phyloP scores from a whole-genome alignment of 2,113 vertebrate species.

The Sceloporus undulatus region DNA sequence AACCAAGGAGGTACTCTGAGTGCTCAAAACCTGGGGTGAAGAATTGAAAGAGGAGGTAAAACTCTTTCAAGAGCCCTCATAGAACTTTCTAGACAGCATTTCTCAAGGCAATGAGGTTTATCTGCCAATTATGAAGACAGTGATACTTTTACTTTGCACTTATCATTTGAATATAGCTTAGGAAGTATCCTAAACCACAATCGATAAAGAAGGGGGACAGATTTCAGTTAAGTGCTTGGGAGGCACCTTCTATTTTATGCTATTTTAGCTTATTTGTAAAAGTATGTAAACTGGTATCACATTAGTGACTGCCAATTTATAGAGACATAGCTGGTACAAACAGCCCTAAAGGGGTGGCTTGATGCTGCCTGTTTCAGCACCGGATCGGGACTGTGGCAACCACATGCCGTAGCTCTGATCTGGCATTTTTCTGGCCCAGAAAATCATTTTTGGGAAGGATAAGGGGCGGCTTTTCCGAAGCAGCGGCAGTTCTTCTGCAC shows the following conservation, averaged over 20 bases:
- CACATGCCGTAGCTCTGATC: too few relatives aligned
- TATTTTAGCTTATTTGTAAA: not conserved
- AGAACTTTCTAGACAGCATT: conserved; percentile 1
- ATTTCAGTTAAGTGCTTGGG: too few relatives aligned
- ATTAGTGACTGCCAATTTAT: too few relatives aligned
- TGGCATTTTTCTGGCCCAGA: too few relatives aligned
- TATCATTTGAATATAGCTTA: not conserved
- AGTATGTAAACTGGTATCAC: not conserved
- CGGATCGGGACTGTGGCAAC: too few relatives aligned
- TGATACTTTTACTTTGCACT: not conserved
- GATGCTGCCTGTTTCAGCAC: too few relatives aligned
- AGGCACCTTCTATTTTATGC: not conserved
- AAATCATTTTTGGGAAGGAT: too few relatives aligned
- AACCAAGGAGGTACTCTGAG: conserved; percentile 20
- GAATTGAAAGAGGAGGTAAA: conserved; percentile 9
- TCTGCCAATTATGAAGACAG: not conserved
- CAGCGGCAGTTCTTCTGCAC: too few relatives aligned
- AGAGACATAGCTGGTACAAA: too few relatives aligned
- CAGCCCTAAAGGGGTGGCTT: too few relatives aligned
- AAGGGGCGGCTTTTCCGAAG: too few relatives aligned
- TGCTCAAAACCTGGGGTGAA: conserved; percentile 20
- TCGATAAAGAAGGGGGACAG: not conserved
- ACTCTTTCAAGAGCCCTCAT: conserved; percentile 1
- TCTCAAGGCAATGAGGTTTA: not conserved
- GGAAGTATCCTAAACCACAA: not conserved